Conservation (phyloP, 2,888 invertebrate genomes). For the Dynastes grantii region DNA sequence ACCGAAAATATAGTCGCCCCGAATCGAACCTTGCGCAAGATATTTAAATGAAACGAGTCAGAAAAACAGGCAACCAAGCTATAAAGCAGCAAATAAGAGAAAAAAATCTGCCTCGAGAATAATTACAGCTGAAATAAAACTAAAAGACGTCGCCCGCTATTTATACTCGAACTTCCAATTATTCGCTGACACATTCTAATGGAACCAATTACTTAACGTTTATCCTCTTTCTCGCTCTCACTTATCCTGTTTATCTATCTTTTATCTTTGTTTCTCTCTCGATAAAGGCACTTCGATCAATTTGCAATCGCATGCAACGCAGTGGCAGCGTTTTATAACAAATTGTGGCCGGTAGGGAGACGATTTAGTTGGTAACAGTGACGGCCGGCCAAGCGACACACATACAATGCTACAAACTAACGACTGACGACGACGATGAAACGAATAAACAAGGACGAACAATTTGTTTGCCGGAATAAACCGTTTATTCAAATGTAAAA, state of each 20-base stretch:
- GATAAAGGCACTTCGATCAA: constrained; percentile 16
- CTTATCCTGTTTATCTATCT: background rate
- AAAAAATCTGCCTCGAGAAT: constrained; percentile 11
- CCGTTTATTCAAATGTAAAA: constrained; percentile 35
- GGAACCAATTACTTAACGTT: constrained; percentile 38
- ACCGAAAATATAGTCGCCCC: background rate
- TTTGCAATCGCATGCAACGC: constrained; percentile 25
- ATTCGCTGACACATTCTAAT: constrained; percentile 37
- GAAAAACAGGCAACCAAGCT: background rate
- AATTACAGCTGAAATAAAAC: constrained; percentile 36
- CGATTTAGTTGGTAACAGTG: background rate
- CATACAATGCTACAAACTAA: no score
- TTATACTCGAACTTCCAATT: constrained; percentile 42
- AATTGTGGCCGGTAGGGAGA: background rate
- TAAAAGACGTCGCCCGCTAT: constrained; percentile 10
- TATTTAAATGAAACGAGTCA: constrained; percentile 12
- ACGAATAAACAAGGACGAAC: constrained; percentile 27
- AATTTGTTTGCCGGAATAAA: constrained; percentile 29
- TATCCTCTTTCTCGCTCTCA: background rate
- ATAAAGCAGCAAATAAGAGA: background rate
- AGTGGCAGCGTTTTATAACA: constrained; percentile 17
- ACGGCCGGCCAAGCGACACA: no score
- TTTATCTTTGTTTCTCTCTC: background rate
- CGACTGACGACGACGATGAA: background rate
- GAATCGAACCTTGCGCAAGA: constrained; percentile 4